Evolutionary conservation across 2,888 invertebrate genomes (phyloP), one percentile per base, ranked within the genome.

Genomic region (Acanthopleura granulata): DNA sequence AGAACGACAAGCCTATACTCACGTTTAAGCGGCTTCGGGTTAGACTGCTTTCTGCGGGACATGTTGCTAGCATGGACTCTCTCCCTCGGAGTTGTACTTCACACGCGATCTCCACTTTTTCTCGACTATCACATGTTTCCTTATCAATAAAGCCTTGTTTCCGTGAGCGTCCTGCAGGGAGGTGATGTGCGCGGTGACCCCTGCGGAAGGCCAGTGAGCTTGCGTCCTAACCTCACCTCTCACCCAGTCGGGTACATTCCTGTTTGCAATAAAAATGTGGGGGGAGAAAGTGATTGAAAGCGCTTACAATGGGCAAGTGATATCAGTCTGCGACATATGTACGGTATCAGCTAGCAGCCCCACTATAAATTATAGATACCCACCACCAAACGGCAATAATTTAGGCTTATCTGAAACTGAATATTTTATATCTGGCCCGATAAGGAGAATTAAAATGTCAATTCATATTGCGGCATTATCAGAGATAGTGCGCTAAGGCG

Each of bases 11-110:
- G 12, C 3, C 1, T 14, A 4, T 85, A 94, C 95, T 94, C 92
- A 97, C 97, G 95, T 96, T 97, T 97, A 89, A 96, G 93, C 91
- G 97, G 96, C 92, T 97, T 97, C 87, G 97, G 97, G 93, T 97
- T 96, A 93, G 96, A 95, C 93, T 97, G 97, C 93, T 97, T 97
- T 92, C 97, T 94, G 91, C 97, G 95, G 91, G 97, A 97, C 96
- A 97, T 97, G 74, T 77, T 81, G 51, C 51, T 12, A 40, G 40
- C 40, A 3, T 9, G 40, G 40, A 9, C 40, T 40, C 40, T 40
- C 40, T 40, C 4, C 3, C 40, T 40, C 40, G 4, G 9, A 40
- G 40, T 40, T 40, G 40, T 40, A 6, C 40, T 9, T 40, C 40
- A 40, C 40, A 40, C 40, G 40, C 40, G 40, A 40, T 40, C 40